A percentile compares a stretch with the other conserved stretches of the same genome.
These are phyloP conservation scores for Syngnathus floridae DNA, from an alignment of 2,113 vertebrate genomes.

Conservation along the genomic window DNA sequence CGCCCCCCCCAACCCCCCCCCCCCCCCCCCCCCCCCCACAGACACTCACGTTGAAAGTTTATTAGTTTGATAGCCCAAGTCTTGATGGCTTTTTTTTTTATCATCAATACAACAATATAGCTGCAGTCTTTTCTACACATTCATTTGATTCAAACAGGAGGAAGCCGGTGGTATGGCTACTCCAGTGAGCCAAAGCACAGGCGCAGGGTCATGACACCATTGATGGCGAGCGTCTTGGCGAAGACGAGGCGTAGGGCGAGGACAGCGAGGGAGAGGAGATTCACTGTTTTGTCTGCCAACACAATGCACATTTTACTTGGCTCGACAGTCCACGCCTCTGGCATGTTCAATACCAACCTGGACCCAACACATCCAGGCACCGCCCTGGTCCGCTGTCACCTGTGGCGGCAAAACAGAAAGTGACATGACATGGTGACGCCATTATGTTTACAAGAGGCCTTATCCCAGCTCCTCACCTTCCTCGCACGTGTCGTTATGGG, in stretches of 20 bases:
- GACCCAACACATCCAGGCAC: not conserved
- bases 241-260: not conserved
- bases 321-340: not conserved
- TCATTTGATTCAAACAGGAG: too few species aligned
- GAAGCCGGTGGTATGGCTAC: not conserved
- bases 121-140: too few species aligned
- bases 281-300: not conserved
- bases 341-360: not conserved
- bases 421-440: not conserved
- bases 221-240: slow-evolving; percentile 1
- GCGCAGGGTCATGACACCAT: not conserved
- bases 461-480: not conserved
- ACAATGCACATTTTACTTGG: not conserved
- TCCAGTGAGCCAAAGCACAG: not conserved
- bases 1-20: too few species aligned
- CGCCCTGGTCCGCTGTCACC: not conserved
- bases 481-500: not conserved
- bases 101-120: too few species aligned
- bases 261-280: not conserved
- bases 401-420: not conserved
- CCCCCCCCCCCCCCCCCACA: too few species aligned
- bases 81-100: too few species aligned
- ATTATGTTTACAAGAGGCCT: not conserved
- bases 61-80: too few species aligned
- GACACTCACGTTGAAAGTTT: too few species aligned